Conservation (phyloP, 2,113 vertebrate species). For the Tachycineta bicolor region DNA sequence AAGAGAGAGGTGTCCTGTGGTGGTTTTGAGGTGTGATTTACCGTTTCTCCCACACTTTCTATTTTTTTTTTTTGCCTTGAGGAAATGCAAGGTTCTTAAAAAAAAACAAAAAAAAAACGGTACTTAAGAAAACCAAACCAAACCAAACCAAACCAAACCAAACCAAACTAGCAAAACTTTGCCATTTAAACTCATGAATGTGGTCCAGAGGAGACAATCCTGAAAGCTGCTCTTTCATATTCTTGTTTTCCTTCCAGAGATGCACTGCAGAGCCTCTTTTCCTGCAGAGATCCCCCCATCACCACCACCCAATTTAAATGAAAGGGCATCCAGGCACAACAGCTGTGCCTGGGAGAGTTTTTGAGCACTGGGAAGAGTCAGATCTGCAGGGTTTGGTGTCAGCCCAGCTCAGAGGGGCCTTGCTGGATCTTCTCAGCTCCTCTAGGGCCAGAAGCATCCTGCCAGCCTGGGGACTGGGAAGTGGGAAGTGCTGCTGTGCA, state of each 20-base stretch:
- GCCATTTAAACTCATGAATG: not conserved
- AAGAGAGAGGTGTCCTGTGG: not conserved
- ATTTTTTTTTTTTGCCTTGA: not conserved
- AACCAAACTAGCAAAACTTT: not conserved
- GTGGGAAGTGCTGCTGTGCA: not conserved
- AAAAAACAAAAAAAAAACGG: not conserved
- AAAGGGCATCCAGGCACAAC: not conserved
- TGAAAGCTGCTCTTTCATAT: not conserved
- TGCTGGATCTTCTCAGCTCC: not conserved
- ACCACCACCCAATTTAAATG: not conserved
- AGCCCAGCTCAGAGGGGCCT: not conserved
- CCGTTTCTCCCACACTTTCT: not conserved
- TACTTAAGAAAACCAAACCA: not conserved
- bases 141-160: too few species aligned
- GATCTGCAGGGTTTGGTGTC: not conserved
- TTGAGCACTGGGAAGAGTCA: not conserved
- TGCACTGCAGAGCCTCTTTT: not conserved
- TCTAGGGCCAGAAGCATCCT: not conserved
- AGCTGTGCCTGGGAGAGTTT: not conserved
- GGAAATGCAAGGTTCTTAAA: not conserved
- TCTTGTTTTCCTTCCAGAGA: not conserved
- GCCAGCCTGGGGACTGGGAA: accelerated
- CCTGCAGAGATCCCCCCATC: not conserved
- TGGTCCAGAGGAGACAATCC: not conserved
- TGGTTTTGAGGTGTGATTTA: not conserved